These are phyloP conservation scores for Nettapus auritus DNA, from an alignment of 2,113 vertebrate genomes.

Conservation along the genomic window DNA sequence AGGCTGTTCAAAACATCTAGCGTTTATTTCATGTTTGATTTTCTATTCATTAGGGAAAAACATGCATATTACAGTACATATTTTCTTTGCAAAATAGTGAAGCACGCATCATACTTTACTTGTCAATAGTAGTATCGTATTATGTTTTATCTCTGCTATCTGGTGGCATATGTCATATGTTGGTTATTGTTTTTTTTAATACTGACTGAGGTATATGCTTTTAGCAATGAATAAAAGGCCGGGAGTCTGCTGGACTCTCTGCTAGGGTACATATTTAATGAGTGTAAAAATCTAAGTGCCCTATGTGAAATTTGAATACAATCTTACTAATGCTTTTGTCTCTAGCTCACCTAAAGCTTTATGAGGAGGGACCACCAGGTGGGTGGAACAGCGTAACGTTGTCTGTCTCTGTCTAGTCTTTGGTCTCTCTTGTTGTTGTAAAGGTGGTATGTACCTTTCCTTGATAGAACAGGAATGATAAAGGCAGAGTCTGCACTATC, in stretches of 20 bases:
- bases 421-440: not conserved
- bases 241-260: not conserved
- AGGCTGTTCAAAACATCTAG: not conserved
- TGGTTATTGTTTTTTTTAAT: not conserved
- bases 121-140: not conserved
- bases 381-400: constrained; percentile 25
- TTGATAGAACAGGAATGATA: not conserved
- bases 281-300: not conserved
- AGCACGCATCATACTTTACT: not conserved
- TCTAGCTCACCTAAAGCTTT: constrained; percentile 5
- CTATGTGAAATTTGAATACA: not conserved
- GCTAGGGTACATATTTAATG: not conserved
- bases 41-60: not conserved
- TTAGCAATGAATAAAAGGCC: not conserved
- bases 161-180: not conserved
- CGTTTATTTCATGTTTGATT: not conserved
- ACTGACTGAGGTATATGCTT: not conserved
- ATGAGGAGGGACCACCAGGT: constrained; percentile 35
- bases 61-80: not conserved
- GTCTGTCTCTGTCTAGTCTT: constrained; percentile 20
- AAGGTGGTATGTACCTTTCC: not conserved
- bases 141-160: not conserved
- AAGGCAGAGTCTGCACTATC: not conserved
- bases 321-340: constrained; percentile 31
- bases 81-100: not conserved